Percentiles rank a stretch among this genome's conserved stretches.
phyloP scores from a whole-genome alignment of 2,797 vertebrate genomes.

The Tokudaia muenninki region DNA sequence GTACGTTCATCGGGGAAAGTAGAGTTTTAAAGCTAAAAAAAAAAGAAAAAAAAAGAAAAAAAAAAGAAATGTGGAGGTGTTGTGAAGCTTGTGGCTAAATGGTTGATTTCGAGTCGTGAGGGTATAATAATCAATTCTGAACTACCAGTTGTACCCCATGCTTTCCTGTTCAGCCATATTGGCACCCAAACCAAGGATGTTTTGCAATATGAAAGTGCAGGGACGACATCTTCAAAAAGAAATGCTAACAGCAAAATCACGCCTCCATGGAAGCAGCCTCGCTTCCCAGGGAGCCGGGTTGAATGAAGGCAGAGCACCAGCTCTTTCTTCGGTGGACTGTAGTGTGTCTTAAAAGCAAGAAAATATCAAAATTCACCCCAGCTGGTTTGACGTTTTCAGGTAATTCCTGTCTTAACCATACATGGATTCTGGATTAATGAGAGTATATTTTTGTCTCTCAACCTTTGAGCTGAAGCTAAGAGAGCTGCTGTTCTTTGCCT shows the following conservation, averaged over 20 bases:
- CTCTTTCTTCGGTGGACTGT: background rate
- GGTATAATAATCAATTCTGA: background rate
- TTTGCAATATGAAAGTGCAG: background rate
- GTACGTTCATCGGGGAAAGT: background rate
- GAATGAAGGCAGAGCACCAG: background rate
- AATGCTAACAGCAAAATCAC: slow-evolving; percentile 1
- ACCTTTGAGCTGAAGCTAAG: slow-evolving; percentile 59
- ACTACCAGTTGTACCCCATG: background rate
- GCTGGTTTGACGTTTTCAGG: slow-evolving; percentile 49
- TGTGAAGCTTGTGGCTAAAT: background rate
- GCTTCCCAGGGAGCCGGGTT: background rate
- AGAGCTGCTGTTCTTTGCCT: slow-evolving; percentile 70
- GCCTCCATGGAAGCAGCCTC: background rate
- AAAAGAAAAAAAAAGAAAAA: background rate
- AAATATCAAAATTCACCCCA: background rate
- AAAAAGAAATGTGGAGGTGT: background rate
- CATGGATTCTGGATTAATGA: slow-evolving; percentile 69
- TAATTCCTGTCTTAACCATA: slow-evolving; percentile 60
- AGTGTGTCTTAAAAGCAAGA: slow-evolving; percentile 3
- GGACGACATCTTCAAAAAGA: background rate
- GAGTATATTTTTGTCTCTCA: slow-evolving; percentile 82
- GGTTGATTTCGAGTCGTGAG: background rate
- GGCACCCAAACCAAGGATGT: background rate
- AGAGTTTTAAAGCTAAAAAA: background rate
- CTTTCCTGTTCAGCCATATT: background rate